Percentiles rank a stretch among this genome's conserved stretches.
Evolutionary conservation across 2,113 vertebrate genomes (phyloP).

Genomic region (Caretta caretta): DNA sequence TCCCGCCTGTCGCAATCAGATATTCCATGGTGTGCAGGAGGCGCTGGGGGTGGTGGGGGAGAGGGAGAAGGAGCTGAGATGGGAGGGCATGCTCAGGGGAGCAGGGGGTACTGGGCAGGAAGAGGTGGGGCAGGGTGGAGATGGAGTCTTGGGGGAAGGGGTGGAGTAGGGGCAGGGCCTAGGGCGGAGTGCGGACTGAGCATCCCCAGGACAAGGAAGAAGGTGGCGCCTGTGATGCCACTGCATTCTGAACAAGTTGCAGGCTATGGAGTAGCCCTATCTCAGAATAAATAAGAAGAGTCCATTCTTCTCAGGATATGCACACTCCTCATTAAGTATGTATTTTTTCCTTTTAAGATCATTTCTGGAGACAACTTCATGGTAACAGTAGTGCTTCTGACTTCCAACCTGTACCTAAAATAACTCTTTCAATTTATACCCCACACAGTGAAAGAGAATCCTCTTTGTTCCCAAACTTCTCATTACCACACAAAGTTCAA

Average conservation of each 20-base stretch:
- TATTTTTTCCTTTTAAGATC: not conserved
- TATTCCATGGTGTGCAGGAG: too few relatives aligned
- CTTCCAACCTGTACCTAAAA: not conserved
- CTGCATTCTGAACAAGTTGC: not conserved
- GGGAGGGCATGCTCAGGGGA: too few relatives aligned
- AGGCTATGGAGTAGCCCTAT: not conserved
- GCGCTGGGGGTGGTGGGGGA: too few relatives aligned
- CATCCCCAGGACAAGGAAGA: too few relatives aligned
- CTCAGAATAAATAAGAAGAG: not conserved
- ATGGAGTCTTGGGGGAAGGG: too few relatives aligned
- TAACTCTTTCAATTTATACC: not conserved
- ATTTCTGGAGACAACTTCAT: not conserved
- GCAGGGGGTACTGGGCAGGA: too few relatives aligned
- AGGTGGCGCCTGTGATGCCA: not conserved
- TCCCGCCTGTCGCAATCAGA: too few relatives aligned
- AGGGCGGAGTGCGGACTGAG: too few relatives aligned
- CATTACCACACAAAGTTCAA: not conserved
- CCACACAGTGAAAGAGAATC: not conserved
- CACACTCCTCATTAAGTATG: not conserved
- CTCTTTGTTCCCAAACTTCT: not conserved
- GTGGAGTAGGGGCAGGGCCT: too few relatives aligned
- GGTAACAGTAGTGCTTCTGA: not conserved
- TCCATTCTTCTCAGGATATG: constrained; percentile 11
- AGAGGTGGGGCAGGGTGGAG: too few relatives aligned
- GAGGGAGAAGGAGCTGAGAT: too few relatives aligned